Conservation (phyloP, 1,140 invertebrate species). For the Wasmannia auropunctata region DNA sequence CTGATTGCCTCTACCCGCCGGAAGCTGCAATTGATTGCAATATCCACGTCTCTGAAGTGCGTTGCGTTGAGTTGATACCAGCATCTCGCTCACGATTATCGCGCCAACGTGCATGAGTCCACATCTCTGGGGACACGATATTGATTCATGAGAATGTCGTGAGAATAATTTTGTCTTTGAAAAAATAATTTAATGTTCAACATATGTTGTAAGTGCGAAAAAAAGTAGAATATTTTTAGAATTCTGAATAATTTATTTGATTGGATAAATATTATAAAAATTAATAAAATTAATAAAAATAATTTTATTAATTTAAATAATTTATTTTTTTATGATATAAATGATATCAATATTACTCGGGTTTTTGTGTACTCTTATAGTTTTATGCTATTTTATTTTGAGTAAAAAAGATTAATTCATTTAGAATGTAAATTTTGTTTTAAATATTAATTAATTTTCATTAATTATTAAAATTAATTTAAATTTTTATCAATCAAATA, state of each 20-base stretch:
- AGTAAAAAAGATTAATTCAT: not conserved
- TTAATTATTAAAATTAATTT: no score
- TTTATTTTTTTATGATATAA: not conserved
- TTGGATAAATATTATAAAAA: not conserved
- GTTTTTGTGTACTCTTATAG: not conserved
- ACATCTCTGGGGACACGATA: not conserved
- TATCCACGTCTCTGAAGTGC: constrained; percentile 33
- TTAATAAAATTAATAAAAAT: not conserved
- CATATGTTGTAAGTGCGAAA: not conserved
- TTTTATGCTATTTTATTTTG: not conserved
- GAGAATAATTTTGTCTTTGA: not conserved
- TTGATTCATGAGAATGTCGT: not conserved
- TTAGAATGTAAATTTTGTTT: no score
- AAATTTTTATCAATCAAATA: not conserved
- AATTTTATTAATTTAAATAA: constrained; percentile 7
- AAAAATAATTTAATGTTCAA: not conserved
- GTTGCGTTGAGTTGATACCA: not conserved
- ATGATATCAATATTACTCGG: not conserved
- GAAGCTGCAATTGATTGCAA: constrained; percentile 67
- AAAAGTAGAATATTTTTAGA: not conserved
- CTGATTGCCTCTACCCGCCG: constrained; percentile 19
- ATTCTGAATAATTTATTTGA: not conserved
- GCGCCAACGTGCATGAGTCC: not conserved
- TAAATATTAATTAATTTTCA: no score
- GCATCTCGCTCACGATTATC: constrained; percentile 8